A percentile compares a stretch with the other conserved stretches of the same genome.
Conservation (phyloP, 2,888 invertebrate genomes). For the Strigamia transsilvanica region DNA sequence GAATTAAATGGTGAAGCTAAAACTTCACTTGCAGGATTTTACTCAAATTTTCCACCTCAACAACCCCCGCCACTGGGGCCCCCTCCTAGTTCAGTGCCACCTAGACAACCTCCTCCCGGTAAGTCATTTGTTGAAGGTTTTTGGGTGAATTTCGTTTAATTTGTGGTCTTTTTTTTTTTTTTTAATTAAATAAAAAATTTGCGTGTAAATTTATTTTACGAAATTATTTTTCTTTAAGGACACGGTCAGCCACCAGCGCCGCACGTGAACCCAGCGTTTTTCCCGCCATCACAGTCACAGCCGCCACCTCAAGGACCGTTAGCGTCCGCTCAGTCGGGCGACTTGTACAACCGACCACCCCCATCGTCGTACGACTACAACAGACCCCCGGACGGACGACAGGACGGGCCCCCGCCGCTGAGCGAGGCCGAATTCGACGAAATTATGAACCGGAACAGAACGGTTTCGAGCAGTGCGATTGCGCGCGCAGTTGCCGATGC, state of each 20-base stretch:
- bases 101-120: conserved; percentile 57
- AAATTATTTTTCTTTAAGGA: no score
- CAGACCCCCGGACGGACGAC: conserved; percentile 55
- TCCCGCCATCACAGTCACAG: conserved; percentile 75
- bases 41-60: conserved; percentile 58
- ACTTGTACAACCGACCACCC: conserved; percentile 63
- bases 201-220: no score
- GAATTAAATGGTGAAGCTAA: conserved; percentile 52
- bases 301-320: conserved; percentile 69
- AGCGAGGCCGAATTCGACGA: conserved; percentile 96
- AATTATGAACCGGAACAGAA: conserved; percentile 95
- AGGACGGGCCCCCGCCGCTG: conserved; percentile 62
- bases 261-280: conserved; percentile 97
- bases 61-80: conserved; percentile 57
- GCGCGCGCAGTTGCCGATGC: conserved; percentile 97
- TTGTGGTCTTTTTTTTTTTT: background rate
- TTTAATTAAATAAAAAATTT: no score
- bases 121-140: background rate
- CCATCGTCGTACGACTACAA: conserved; percentile 60
- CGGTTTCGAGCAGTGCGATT: conserved; percentile 97
- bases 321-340: conserved; percentile 67
- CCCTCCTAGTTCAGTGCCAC: conserved; percentile 57
- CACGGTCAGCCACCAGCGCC: conserved; percentile 74
- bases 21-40: conserved; percentile 55
- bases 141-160: background rate